Conservation (phyloP, 30 jellyfish, hydroid and myxozoan genomes). For the Hydractinia symbiolongicarpus region DNA sequence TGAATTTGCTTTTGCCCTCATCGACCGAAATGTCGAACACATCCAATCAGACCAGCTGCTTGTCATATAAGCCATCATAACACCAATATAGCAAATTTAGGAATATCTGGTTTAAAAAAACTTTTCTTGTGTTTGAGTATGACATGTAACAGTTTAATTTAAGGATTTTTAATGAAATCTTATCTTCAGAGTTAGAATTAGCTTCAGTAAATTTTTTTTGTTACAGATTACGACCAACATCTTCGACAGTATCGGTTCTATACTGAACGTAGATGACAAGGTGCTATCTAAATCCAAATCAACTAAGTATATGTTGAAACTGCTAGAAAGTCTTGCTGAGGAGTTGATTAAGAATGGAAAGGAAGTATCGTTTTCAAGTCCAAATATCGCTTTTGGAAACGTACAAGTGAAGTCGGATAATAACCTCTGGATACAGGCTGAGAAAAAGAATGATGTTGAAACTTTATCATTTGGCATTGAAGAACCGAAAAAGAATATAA, state of each 20-base stretch:
- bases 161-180: too few relatives aligned
- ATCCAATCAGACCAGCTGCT: too few relatives aligned
- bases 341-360: background rate
- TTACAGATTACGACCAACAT: background rate
- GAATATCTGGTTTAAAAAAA: too few relatives aligned
- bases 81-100: too few relatives aligned
- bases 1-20: too few relatives aligned
- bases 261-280: constrained; percentile 7
- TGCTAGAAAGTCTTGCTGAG: background rate
- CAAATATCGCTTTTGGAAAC: background rate
- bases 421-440: background rate
- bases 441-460: background rate
- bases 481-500: background rate
- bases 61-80: too few relatives aligned
- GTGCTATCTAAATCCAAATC: background rate
- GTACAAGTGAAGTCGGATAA: background rate
- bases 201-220: background rate
- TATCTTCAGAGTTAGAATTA: too few relatives aligned
- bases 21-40: too few relatives aligned
- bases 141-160: too few relatives aligned
- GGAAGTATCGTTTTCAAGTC: background rate
- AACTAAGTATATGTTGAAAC: background rate
- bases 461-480: background rate
- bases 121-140: too few relatives aligned
- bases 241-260: background rate